Evolutionary conservation across 2,797 vertebrate genomes (phyloP).

Genomic region (Sandelia bainsii): DNA sequence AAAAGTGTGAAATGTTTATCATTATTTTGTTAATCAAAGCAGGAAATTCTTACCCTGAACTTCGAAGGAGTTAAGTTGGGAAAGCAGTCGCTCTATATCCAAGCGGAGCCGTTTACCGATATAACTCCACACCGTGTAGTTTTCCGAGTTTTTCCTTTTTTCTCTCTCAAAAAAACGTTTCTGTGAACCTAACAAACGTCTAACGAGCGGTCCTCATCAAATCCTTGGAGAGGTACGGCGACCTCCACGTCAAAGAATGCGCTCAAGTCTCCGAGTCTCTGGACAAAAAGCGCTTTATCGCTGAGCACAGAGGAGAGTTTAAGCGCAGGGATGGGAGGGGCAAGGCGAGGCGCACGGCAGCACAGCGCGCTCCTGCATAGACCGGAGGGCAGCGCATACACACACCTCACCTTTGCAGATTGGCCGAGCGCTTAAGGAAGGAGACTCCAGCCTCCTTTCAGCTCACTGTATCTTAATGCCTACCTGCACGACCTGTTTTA

Average conservation of each 20-base stretch:
- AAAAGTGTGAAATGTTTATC: not conserved
- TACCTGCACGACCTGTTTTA: constrained; percentile 66
- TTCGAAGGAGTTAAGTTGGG: constrained; percentile 35
- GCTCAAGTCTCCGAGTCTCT: constrained; percentile 66
- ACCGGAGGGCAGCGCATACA: constrained; percentile 29
- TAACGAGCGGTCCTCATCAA: constrained; percentile 54
- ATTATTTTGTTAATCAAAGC: not conserved
- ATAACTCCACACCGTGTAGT: constrained; percentile 58
- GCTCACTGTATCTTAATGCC: constrained; percentile 26
- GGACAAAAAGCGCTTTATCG: constrained; percentile 81
- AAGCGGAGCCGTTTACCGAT: constrained; percentile 41
- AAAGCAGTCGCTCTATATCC: constrained; percentile 69
- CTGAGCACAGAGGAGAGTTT: constrained; percentile 65
- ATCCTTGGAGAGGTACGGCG: constrained; percentile 59
- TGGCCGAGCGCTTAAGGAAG: constrained; percentile 22
- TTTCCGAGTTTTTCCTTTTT: constrained; percentile 15
- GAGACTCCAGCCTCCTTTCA: constrained; percentile 44
- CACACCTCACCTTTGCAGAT: constrained; percentile 62
- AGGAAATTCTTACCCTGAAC: constrained; percentile 67
- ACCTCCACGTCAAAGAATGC: constrained; percentile 78
- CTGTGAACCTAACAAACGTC: constrained; percentile 12
- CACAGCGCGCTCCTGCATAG: constrained; percentile 54
- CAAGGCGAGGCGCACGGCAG: constrained; percentile 40
- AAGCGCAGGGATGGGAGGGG: constrained; percentile 74
- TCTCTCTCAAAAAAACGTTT: constrained; percentile 25